Evolutionary conservation across 2,888 invertebrate species (phyloP).

Genomic region (Camptogramma bilineatum): DNA sequence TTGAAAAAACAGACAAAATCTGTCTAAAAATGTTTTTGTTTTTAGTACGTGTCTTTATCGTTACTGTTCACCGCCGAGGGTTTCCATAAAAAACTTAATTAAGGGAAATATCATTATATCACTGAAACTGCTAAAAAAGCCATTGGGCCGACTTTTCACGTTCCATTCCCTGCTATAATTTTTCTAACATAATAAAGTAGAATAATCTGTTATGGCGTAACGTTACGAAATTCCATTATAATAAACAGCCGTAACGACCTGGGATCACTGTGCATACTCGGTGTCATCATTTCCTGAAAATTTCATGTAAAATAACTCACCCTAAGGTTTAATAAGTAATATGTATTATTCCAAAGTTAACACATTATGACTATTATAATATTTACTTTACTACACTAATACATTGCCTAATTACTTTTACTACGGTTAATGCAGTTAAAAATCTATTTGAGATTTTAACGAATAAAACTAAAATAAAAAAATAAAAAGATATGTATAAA

Average conservation of each 20-base stretch:
- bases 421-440: too few relatives aligned
- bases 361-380: too few relatives aligned
- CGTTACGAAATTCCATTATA: slow-evolving; percentile 24
- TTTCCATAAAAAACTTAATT: background rate
- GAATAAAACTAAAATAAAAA: too few relatives aligned
- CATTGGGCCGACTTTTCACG: slow-evolving; percentile 1
- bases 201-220: slow-evolving; percentile 8
- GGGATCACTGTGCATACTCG: background rate
- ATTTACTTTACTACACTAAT: too few relatives aligned
- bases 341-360: too few relatives aligned
- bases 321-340: background rate
- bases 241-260: slow-evolving; percentile 22
- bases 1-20: background rate
- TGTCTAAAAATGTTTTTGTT: background rate
- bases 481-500: too few relatives aligned
- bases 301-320: background rate
- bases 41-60: background rate
- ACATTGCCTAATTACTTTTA: too few relatives aligned
- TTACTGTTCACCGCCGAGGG: background rate
- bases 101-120: background rate
- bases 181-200: slow-evolving; percentile 6
- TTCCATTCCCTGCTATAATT: background rate
- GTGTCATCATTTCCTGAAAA: background rate
- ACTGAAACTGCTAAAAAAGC: slow-evolving; percentile 1
- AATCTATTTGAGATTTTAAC: too few relatives aligned